Evolutionary conservation across 92 coral and sea anemone genomes (phyloP), one percentile per base, ranked within the genome.

Genomic region (Epizoanthus ramosus): DNA sequence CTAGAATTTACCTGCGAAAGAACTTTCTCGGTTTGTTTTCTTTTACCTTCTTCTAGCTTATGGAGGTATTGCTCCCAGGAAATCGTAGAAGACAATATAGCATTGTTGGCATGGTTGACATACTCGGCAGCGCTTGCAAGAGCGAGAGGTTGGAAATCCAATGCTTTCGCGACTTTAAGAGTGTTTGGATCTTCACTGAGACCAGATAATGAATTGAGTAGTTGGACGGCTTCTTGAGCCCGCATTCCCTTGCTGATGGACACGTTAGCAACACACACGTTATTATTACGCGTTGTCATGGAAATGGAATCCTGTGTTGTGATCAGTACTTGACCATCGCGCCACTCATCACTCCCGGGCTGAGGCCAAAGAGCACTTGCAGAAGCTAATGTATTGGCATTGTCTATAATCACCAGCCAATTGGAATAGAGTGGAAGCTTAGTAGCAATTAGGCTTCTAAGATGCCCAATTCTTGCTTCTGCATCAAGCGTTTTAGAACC

Each of bases 131-230:
- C 90, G 50, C 77, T 66, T 4, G 87, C 90, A 47, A 87, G 75
- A n/a, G 90, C 90, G 45, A 87, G 87, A 8, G 89, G 86, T 63
- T 86, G 89, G 15, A 58, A 73, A 69, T 86, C 86, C 17, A 86
- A 86, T 5, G 71, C 80, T 6, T 31, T 7, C 0, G 86, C 77
- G 58, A 87, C 77, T 59, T 81, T 56, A 8, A 80, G 54, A 23
- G 21, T 65, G 31, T 63, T 58, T 50, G 69, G 68, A 57, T 33
- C 45, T 77, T 74, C 68, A 28, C 43, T 19, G 47, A 73, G 81
- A 16, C 83, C 70, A 54, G 90, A 14, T 12, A 81, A 18, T 16
- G 68, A 63, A 61, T 24, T 61, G 33, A 61, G 66, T 7, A 61
- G 66, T 61, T 61, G 66, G 66, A 61, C 14, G 25, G 66, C 66